Conservation (phyloP, 1,140 invertebrate genomes). For the Ganaspis sp. region DNA sequence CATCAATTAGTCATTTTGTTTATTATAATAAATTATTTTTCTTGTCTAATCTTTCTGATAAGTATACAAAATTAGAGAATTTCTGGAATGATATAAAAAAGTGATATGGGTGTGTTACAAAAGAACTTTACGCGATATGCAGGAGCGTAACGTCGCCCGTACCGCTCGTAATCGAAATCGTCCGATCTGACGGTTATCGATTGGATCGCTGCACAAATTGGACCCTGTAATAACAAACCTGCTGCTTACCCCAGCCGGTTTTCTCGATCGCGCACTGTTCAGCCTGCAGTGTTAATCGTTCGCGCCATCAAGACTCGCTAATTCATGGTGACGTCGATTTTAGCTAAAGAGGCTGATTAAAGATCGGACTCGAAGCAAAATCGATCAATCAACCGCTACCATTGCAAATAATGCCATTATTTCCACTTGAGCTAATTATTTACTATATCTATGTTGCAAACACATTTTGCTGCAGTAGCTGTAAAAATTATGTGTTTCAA, state of each 20-base stretch:
- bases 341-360: conserved; percentile 23
- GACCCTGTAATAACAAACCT: conserved; percentile 21
- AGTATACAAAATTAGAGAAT: no score
- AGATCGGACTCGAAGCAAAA: neutral
- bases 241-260: neutral
- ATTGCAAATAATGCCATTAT: conserved; percentile 9
- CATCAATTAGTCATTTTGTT: no score
- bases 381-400: neutral
- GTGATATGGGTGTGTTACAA: neutral
- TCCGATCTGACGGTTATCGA: conserved; percentile 28
- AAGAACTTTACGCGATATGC: neutral
- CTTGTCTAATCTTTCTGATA: no score
- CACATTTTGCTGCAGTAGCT: no score
- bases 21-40: no score
- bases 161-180: neutral
- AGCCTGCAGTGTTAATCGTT: conserved; percentile 27
- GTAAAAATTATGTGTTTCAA: no score
- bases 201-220: conserved; percentile 25
- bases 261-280: neutral
- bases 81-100: neutral
- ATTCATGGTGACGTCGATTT: conserved; percentile 19
- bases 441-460: no score
- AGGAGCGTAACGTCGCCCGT: neutral
- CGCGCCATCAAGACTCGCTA: conserved; percentile 23
- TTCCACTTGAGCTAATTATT: no score